Evolutionary conservation across 1,140 invertebrate species (phyloP), one percentile per base, ranked within the genome.

Genomic region (Littorina saxatilis): DNA sequence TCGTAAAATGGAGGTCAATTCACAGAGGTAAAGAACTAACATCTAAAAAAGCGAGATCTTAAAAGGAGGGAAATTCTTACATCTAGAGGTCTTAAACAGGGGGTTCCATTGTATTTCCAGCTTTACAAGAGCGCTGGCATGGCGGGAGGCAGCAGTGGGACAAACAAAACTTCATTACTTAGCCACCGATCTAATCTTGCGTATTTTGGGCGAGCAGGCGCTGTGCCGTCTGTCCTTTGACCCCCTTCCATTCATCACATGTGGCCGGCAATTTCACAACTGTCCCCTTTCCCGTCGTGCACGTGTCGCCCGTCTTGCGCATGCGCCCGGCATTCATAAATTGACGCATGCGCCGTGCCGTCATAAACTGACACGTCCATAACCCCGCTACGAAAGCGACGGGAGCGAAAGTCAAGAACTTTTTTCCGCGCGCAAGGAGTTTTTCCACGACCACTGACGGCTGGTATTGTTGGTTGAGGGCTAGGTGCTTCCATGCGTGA

Each of bases 141-240:
- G n/a, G n/a, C n/a, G n/a, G 32, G 76, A n/a, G 43, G 20, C 58
- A 43, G 55, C 55, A 63, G n/a, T 43, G 76, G 76, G 55, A 78
- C 76, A 78, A 78, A 78, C 76, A 78, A 78, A 78, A 78, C 55
- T 78, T 78, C 76, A 78, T 78, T 78, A 78, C 76, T 78, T 78
- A 78, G 76, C 76, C 76, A 39, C 76, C 55, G 76, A 78, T 78
- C 76, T 63, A 78, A 78, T 78, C 76, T 78, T 78, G 76, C 55
- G 76, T 63, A 39, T 63, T 52, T 78, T 40, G 37, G 76, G 37
- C 76, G 55, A 32, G 37, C 76, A 78, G 76, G 76, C 76, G 76
- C 76, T 78, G 29, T 23, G 55, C 39, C 58, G 55, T 15, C 32
- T 63, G 76, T 66, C 76, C 76, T 78, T 39, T 78, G 76, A 78